Conservation (phyloP, 2,113 vertebrate genomes). For the Solenodon paradoxus region DNA sequence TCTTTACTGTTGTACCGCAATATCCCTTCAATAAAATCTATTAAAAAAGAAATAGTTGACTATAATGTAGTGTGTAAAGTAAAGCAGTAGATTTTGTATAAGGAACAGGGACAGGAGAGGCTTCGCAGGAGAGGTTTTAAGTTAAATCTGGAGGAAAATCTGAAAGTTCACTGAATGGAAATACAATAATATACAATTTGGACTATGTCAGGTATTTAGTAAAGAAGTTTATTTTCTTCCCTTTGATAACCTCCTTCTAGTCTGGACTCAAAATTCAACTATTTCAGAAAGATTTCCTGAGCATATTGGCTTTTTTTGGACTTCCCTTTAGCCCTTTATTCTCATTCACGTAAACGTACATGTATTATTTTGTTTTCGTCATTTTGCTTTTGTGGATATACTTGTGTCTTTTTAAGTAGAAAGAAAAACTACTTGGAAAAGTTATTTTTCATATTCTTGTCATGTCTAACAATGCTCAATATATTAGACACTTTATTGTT, state of each 20-base stretch:
- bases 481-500: background rate
- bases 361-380: background rate
- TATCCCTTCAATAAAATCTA: no score
- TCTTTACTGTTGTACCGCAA: no score
- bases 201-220: background rate
- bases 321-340: background rate
- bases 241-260: background rate
- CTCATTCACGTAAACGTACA: background rate
- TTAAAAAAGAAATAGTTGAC: no score
- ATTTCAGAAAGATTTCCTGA: background rate
- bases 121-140: background rate
- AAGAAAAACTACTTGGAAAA: background rate
- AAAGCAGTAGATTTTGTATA: background rate
- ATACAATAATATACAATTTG: background rate
- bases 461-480: background rate
- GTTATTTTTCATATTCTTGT: background rate
- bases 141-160: background rate
- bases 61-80: fast-evolving
- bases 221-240: background rate
- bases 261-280: background rate
- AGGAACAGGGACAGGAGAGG: background rate
- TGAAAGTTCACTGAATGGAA: background rate
- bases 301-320: background rate
- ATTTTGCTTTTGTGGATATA: background rate
- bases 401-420: background rate